Evolutionary conservation across 2,888 invertebrate species (phyloP).

Genomic region (Lithosia quadra): DNA sequence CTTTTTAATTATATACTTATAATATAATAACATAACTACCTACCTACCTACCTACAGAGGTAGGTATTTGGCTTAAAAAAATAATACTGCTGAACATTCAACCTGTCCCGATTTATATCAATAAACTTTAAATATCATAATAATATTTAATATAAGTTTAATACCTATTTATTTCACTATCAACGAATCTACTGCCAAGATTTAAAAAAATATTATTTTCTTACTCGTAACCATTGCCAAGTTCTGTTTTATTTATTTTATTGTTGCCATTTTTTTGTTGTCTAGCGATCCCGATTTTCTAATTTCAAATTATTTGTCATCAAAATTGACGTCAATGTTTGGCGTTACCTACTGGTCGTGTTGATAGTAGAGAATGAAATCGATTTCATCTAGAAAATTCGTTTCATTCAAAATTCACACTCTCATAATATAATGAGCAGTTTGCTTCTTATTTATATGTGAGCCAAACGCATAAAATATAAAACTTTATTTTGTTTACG

Average conservation of each 20-base stretch:
- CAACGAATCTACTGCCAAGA: constrained; percentile 4
- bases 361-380: too few species aligned
- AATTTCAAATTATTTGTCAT: not conserved
- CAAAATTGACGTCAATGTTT: not conserved
- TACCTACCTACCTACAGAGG: too few species aligned
- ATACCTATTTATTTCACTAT: not conserved
- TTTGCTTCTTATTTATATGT: constrained; percentile 6
- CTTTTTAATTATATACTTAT: not conserved
- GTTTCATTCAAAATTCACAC: not conserved
- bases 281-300: not conserved
- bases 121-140: not conserved
- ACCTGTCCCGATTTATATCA: not conserved
- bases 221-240: constrained; percentile 4
- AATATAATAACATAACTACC: not conserved
- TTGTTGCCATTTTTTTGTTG: not conserved
- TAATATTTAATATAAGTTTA: not conserved
- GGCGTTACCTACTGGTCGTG: too few species aligned
- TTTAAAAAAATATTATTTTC: not conserved
- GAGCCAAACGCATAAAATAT: constrained; percentile 31
- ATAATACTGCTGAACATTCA: not conserved
- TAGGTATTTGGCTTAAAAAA: too few species aligned
- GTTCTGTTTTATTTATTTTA: not conserved
- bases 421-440: constrained; percentile 4
- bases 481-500: constrained; percentile 47
- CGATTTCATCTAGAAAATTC: not conserved